A percentile compares a stretch with the other conserved stretches of the same genome.
phyloP scores from a whole-genome alignment of 2,797 vertebrate genomes.

The Phalanger gymnotis region DNA sequence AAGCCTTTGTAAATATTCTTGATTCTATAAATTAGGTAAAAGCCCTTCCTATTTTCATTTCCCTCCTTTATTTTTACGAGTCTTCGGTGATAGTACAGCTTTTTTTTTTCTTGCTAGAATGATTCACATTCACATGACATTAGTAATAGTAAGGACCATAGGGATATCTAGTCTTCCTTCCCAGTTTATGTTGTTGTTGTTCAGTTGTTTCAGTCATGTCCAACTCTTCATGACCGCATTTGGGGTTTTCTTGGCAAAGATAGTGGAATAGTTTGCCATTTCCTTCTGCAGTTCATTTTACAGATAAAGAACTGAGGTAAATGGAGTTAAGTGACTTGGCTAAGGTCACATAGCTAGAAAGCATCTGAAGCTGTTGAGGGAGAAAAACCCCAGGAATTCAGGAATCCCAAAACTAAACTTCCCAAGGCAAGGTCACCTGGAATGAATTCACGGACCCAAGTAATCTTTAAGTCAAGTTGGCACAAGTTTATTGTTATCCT shows the following conservation, averaged over 20 bases:
- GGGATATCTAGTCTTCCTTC: neutral
- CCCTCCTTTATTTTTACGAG: neutral
- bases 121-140: neutral
- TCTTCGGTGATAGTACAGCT: neutral
- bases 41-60: neutral
- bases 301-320: neutral
- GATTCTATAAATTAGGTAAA: neutral
- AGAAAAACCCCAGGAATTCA: too few relatives aligned
- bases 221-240: neutral
- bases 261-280: neutral
- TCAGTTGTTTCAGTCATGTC: neutral
- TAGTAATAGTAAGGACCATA: neutral
- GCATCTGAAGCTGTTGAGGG: too few relatives aligned
- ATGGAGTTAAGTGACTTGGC: neutral
- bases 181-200: neutral
- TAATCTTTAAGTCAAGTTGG: too few relatives aligned
- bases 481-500: too few relatives aligned
- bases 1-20: neutral
- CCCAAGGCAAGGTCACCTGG: too few relatives aligned
- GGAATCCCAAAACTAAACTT: too few relatives aligned
- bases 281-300: neutral
- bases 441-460: too few relatives aligned
- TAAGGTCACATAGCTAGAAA: neutral
- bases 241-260: neutral
- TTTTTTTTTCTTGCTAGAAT: neutral